Percentiles rank a stretch among this genome's conserved stretches.
Evolutionary conservation across 2,888 invertebrate genomes (phyloP).

Genomic region (Drosophila nr. medialis): DNA sequence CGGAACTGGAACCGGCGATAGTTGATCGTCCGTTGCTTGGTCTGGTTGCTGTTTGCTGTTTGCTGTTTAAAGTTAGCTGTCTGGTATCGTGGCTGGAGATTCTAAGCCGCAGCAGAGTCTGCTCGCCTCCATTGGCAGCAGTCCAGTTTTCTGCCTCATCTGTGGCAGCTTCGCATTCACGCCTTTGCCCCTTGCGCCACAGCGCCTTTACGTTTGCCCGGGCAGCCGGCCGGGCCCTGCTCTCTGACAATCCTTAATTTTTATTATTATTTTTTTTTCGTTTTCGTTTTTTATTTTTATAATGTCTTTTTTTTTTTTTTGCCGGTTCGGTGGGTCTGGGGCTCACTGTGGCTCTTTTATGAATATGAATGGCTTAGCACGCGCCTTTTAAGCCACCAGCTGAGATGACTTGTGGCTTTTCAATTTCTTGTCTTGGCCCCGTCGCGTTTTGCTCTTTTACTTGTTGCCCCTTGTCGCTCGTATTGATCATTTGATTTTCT

Average conservation of each 20-base stretch:
- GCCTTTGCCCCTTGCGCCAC: constrained; percentile 26
- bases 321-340: constrained; percentile 31
- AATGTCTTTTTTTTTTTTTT: constrained; percentile 20
- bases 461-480: constrained; percentile 60
- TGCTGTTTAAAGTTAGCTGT: constrained; percentile 18
- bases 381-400: constrained; percentile 81
- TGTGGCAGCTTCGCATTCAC: constrained; percentile 45
- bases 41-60: constrained; percentile 34
- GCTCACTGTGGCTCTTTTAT: constrained; percentile 65
- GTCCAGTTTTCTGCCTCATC: constrained; percentile 58
- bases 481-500: constrained; percentile 76
- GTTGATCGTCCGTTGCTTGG: constrained; percentile 54
- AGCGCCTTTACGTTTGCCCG: not conserved
- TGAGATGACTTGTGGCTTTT: constrained; percentile 81
- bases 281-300: constrained; percentile 4
- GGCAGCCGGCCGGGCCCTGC: constrained; percentile 43
- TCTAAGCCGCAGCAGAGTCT: constrained; percentile 43
- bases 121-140: constrained; percentile 49
- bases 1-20: constrained; percentile 73
- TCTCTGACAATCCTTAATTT: constrained; percentile 67
- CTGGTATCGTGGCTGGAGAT: constrained; percentile 19
- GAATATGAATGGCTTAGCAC: constrained; percentile 81
- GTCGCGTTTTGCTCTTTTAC: constrained; percentile 53
- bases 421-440: constrained; percentile 66
- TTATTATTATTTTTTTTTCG: constrained; percentile 49